Evolutionary conservation across 2,113 vertebrate species (phyloP).

Genomic region (Calonectris borealis): DNA sequence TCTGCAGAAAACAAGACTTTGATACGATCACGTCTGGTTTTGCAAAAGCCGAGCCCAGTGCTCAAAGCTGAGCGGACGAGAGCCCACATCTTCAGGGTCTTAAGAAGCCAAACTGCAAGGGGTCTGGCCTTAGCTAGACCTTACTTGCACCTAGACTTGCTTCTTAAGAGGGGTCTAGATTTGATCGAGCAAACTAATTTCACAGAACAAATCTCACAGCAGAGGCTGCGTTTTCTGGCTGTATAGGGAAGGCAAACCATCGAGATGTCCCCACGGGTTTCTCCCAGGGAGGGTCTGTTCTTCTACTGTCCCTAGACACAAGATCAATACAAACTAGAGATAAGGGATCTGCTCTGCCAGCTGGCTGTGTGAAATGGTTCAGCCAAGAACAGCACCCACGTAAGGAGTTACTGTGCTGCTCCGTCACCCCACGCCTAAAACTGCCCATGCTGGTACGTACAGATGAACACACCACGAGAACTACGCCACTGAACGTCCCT

Average conservation of each 20-base stretch:
- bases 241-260: neutral
- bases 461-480: conserved; percentile 23
- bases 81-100: neutral
- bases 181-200: conserved; percentile 26
- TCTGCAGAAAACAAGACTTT: neutral
- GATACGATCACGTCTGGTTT: neutral
- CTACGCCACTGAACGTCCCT: neutral
- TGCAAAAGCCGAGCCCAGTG: neutral
- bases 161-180: conserved; percentile 18
- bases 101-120: neutral
- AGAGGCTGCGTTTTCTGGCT: conserved; percentile 37
- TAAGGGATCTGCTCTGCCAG: neutral
- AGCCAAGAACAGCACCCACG: neutral
- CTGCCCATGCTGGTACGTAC: neutral
- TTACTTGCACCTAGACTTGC: neutral
- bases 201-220: conserved; percentile 6
- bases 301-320: neutral
- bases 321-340: neutral
- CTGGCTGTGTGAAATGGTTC: neutral
- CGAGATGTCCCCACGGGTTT: neutral
- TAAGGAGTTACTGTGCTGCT: conserved; percentile 32
- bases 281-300: neutral
- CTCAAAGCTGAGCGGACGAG: neutral
- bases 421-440: neutral
- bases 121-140: neutral